Evolutionary conservation across 1,140 invertebrate species (phyloP).

Genomic region (Lepidurus couesii): DNA sequence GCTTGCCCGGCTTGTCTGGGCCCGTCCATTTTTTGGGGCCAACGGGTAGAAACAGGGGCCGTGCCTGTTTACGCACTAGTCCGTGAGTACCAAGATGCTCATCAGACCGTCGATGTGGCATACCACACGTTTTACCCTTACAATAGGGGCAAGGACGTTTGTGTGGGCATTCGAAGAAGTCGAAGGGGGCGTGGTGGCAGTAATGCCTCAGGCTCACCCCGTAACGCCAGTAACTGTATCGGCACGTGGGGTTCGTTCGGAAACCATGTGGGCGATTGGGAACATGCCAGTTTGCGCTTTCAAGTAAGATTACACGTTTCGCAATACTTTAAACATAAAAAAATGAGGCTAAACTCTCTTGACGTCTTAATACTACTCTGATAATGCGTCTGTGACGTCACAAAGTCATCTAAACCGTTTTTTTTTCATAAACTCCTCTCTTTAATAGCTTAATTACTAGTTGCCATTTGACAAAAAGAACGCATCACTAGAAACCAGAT

Average conservation of each 20-base stretch:
- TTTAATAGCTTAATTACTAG: too few relatives aligned
- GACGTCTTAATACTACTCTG: too few relatives aligned
- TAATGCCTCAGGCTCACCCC: neutral
- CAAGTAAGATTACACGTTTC: slow-evolving; percentile 16
- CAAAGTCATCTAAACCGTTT: too few relatives aligned
- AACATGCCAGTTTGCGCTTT: slow-evolving; percentile 29
- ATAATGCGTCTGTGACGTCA: too few relatives aligned
- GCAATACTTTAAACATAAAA: neutral
- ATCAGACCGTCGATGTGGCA: slow-evolving; percentile 36
- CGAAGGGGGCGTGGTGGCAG: neutral
- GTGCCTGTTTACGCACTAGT: slow-evolving; percentile 37
- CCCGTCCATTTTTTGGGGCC: slow-evolving; percentile 32
- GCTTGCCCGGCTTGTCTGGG: slow-evolving; percentile 32
- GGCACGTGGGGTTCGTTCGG: slow-evolving; percentile 29
- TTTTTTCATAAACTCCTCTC: too few relatives aligned
- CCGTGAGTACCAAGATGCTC: slow-evolving; percentile 36
- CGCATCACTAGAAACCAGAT: too few relatives aligned
- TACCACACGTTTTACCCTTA: slow-evolving; percentile 38
- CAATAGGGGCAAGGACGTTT: slow-evolving; percentile 38
- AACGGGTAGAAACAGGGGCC: slow-evolving; percentile 30
- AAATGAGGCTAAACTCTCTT: too few relatives aligned
- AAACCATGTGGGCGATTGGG: slow-evolving; percentile 33
- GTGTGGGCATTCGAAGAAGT: slow-evolving; percentile 32
- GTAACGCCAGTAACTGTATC: slow-evolving; percentile 25
- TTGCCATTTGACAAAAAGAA: too few relatives aligned